Base-by-base conservation (phyloP, 2,797 vertebrate species). In the Sebastes flavidus region DNA sequence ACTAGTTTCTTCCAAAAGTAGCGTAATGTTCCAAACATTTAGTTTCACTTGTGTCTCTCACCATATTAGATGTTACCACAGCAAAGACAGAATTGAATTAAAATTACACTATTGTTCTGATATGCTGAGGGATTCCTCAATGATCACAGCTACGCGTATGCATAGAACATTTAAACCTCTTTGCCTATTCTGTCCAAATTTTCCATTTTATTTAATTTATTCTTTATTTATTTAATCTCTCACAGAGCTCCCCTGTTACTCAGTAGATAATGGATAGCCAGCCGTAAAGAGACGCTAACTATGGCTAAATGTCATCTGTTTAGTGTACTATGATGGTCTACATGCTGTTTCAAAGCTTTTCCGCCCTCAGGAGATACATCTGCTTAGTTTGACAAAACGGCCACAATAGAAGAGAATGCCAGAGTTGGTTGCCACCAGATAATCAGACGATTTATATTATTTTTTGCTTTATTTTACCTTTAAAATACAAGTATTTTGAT, bases 221-320 rank as follows among this genome's bases (percentile, higher is more conserved):
- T 58, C 16, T 70, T 20, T 54, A 11, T 25, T 49, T 42, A 72
- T 46, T 46, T 46, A 72, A 54, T 20, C 12, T 12, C 9, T 52
- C 46, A 10, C 2, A 46, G 46, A 27, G 6, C 6, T 46, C 24
- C 6, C 32, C 34, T 27, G 22, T 66, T 61, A 61, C 8, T 68
- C 56, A 14, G 10, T 13, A n/a, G 4, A 30, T 67, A 27, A 67
- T 27, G 24, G 14, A 42, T n/a, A 32, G 12, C 13, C 52, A 65
- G 30, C 24, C 2, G 0, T 27, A 62, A 34, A 42, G 52, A 69
- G 24, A 6, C 12, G 52, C 20, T 63, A 24, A 73, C 16, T 54
- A 56, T 22, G n/a, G 18, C 49, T 60, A 36, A 20, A 69, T 77
- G 14, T 38, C 3, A 61, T 73, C 54, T 72, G 55, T 84, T 72